Conservation (phyloP, 1,140 invertebrate species). For the Drosophila ohnishii region DNA sequence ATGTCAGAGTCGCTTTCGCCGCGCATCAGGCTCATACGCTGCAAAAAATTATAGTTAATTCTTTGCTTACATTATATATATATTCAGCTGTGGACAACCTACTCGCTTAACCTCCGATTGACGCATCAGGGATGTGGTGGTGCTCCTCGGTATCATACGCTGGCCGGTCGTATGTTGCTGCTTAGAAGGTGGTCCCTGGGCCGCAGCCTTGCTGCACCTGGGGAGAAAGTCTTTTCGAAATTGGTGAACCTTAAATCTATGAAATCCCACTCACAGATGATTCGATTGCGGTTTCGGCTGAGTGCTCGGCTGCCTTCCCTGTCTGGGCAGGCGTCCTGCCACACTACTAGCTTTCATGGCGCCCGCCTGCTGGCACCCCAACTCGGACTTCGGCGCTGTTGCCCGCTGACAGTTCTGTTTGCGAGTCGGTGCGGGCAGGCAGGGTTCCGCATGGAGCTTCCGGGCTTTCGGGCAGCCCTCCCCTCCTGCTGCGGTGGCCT, state of each 20-base stretch:
- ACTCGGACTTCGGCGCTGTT: not conserved
- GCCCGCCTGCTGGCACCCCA: not conserved
- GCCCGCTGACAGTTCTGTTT: constrained; percentile 7
- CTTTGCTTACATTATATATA: no score
- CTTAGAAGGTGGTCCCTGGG: constrained; percentile 10
- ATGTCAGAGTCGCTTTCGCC: constrained; percentile 56
- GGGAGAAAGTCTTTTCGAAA: not conserved
- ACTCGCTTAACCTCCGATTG: constrained; percentile 74
- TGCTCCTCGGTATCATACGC: constrained; percentile 57
- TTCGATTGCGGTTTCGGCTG: not conserved
- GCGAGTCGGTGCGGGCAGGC: not conserved
- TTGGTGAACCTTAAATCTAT: no score
- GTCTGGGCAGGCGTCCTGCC: constrained; percentile 3
- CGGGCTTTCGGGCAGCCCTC: not conserved
- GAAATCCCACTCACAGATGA: constrained; percentile 7
- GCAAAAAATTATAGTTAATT: not conserved
- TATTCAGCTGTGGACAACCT: constrained; percentile 1
- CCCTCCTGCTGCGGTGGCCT: not conserved
- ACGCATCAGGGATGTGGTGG: constrained; percentile 61
- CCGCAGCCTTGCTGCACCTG: constrained; percentile 20
- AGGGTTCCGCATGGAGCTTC: not conserved
- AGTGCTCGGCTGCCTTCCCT: not conserved
- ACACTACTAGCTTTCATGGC: not conserved
- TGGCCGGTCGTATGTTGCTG: not conserved
- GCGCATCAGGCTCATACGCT: constrained; percentile 58